Conservation (phyloP, 2,888 invertebrate genomes). For the Lithophane leautieri region DNA sequence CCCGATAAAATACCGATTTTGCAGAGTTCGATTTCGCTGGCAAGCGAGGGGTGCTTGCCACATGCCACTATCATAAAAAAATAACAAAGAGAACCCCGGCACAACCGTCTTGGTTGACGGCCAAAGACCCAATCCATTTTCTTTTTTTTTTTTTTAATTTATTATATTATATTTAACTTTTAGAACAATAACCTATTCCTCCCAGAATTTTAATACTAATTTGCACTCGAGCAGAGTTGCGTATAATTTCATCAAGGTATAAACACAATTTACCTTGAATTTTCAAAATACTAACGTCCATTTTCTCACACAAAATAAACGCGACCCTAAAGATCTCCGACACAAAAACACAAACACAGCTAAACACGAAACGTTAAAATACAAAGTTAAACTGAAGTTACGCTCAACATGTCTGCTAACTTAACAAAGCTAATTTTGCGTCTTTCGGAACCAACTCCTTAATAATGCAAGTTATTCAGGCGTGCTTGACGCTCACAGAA, state of each 20-base stretch:
- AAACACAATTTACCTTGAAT: not conserved
- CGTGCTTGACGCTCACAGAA: constrained; percentile 1
- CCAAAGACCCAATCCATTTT: no score
- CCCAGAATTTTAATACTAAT: not conserved
- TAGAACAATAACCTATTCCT: not conserved
- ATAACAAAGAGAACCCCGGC: no score
- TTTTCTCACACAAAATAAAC: constrained; percentile 8
- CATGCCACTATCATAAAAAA: no score
- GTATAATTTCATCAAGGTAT: not conserved
- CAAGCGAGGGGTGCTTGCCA: no score
- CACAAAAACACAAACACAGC: constrained; percentile 7
- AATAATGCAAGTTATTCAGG: constrained; percentile 16
- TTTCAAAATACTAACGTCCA: not conserved
- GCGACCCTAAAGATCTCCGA: not conserved
- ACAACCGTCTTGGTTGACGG: no score
- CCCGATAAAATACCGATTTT: no score
- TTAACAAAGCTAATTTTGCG: constrained; percentile 24
- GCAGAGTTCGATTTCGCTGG: no score
- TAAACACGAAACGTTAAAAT: constrained; percentile 2
- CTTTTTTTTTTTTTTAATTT: no score
- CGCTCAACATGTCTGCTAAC: constrained; percentile 7
- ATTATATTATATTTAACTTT: no score
- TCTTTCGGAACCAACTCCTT: not conserved
- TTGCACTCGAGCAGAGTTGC: not conserved
- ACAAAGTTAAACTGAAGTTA: constrained; percentile 17